Conservation (phyloP, 2,888 invertebrate genomes). For the Stramonita haemastoma region DNA sequence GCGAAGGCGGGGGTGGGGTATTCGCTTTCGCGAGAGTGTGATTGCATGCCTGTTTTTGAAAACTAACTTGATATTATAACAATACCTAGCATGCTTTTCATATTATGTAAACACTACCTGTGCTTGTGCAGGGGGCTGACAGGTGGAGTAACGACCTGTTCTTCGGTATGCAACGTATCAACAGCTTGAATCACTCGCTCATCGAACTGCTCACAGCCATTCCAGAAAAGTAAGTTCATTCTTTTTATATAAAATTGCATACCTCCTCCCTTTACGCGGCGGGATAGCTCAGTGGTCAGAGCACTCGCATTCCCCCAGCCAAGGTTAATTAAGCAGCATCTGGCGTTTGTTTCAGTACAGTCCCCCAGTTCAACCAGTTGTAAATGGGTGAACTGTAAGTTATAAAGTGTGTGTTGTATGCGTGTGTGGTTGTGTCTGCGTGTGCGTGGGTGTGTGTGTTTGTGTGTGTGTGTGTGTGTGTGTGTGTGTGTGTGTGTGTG, state of each 20-base stretch:
- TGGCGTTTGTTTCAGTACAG: no score
- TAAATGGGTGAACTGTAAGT: not conserved
- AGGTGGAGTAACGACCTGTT: constrained; percentile 77
- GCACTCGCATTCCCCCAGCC: no score
- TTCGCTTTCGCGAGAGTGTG: no score
- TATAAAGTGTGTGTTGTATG: not conserved
- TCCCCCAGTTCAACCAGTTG: no score
- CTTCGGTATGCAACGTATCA: constrained; percentile 78
- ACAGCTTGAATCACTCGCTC: constrained; percentile 78
- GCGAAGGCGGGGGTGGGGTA: no score
- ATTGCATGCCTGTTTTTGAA: no score
- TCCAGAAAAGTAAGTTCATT: constrained; percentile 77
- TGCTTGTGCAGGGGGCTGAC: constrained; percentile 61
- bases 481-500: not conserved
- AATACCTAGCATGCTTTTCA: no score
- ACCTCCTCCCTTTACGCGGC: no score
- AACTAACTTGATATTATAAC: no score
- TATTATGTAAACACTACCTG: not conserved
- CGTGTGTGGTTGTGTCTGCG: not conserved
- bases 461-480: not conserved
- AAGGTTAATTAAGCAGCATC: no score
- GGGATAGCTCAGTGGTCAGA: no score
- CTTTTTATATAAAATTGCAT: no score
- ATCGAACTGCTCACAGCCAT: constrained; percentile 77
- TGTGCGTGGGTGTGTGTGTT: not conserved